Percentiles rank a stretch among this genome's conserved stretches.
Evolutionary conservation across 1,140 invertebrate species (phyloP).

Genomic region (Bradynema listronoti): DNA sequence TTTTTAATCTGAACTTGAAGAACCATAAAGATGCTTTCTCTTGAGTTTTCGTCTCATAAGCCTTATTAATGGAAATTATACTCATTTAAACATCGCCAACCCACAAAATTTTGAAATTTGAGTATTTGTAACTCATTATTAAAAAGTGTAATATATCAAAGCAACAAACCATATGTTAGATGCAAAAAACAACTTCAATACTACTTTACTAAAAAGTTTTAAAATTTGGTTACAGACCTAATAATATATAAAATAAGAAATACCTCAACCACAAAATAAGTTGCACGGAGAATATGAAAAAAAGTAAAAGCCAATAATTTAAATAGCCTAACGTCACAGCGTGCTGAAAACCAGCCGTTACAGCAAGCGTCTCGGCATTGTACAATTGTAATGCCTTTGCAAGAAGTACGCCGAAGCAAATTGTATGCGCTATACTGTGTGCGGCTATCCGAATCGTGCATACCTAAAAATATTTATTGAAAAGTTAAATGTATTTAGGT

Average conservation of each 20-base stretch:
- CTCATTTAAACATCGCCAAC: slow-evolving; percentile 8
- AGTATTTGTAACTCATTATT: too few species aligned
- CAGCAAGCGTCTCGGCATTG: slow-evolving; percentile 47
- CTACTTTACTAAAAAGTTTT: neutral
- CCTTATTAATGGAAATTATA: too few species aligned
- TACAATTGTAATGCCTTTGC: slow-evolving; percentile 52
- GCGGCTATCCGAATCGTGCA: slow-evolving; percentile 40
- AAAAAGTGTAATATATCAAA: too few species aligned
- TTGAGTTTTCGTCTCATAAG: too few species aligned
- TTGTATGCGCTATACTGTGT: slow-evolving; percentile 41
- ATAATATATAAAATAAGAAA: neutral
- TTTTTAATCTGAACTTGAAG: too few species aligned
- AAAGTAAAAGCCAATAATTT: slow-evolving; percentile 56
- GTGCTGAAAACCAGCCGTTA: slow-evolving; percentile 28
- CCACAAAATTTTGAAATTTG: too few species aligned
- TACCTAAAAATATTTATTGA: slow-evolving; percentile 27
- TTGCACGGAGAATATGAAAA: slow-evolving; percentile 54
- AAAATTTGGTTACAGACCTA: neutral
- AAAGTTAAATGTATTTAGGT: too few species aligned
- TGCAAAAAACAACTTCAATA: too few species aligned
- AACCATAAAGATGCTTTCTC: too few species aligned
- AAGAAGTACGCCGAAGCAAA: slow-evolving; percentile 55
- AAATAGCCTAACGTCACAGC: slow-evolving; percentile 55
- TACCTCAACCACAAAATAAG: slow-evolving; percentile 45
- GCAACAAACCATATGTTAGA: too few species aligned